Conservation (phyloP, 1,140 invertebrate species). For the Parapsyche elsis region DNA sequence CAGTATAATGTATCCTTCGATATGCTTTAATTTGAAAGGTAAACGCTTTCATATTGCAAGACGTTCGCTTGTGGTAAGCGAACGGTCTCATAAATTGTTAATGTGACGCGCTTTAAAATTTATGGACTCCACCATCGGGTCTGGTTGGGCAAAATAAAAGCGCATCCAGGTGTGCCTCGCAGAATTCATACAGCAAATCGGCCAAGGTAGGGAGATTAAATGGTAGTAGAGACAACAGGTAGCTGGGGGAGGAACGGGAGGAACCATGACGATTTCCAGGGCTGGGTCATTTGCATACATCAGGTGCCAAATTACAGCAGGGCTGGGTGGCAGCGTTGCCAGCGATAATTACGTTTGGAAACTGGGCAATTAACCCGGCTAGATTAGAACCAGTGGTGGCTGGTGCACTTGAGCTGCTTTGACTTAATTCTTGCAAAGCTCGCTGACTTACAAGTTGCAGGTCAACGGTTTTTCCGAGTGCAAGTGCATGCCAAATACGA, state of each 20-base stretch:
- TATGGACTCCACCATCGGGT: background rate
- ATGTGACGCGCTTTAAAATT: slow-evolving; percentile 21
- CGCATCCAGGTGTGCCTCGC: slow-evolving; percentile 14
- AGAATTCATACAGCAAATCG: background rate
- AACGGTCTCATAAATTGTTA: slow-evolving; percentile 23
- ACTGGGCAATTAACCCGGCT: slow-evolving; percentile 43
- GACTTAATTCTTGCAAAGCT: background rate
- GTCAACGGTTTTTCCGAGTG: too few relatives aligned
- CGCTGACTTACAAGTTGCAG: background rate
- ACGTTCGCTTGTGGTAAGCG: background rate
- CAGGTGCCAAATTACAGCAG: slow-evolving; percentile 54
- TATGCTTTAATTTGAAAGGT: background rate
- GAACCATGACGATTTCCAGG: slow-evolving; percentile 44
- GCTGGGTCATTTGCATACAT: slow-evolving; percentile 54
- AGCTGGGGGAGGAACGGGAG: slow-evolving; percentile 15
- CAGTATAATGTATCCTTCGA: too few relatives aligned
- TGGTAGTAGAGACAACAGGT: slow-evolving; percentile 6
- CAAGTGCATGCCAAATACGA: too few relatives aligned
- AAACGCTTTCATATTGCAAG: background rate
- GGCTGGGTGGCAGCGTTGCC: background rate
- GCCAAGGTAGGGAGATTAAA: slow-evolving; percentile 35
- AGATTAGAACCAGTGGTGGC: slow-evolving; percentile 28
- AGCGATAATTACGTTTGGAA: slow-evolving; percentile 33
- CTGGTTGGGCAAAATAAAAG: background rate
- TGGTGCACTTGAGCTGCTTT: background rate